These are phyloP conservation scores for Cantharis flavilabris DNA, from an alignment of 2,888 invertebrate genomes.

Conservation along the genomic window DNA sequence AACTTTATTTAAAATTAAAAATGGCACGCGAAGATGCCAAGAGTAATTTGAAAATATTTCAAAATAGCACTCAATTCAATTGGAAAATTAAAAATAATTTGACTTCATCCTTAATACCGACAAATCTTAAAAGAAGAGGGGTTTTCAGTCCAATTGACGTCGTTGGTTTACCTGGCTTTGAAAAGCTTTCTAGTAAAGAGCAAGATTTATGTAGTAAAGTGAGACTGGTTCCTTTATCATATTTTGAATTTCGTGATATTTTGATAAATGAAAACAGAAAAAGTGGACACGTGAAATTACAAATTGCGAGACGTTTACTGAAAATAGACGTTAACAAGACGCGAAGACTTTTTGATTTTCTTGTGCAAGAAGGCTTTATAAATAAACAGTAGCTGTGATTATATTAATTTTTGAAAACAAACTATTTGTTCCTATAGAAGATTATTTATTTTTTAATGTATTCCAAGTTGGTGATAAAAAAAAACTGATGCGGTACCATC, in stretches of 20 bases:
- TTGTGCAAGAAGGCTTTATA: slow-evolving; percentile 73
- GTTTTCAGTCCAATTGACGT: slow-evolving; percentile 67
- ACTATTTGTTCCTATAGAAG: not conserved
- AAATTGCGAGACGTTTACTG: slow-evolving; percentile 80
- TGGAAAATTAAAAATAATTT: slow-evolving; percentile 42
- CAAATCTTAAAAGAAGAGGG: slow-evolving; percentile 49
- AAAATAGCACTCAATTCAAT: slow-evolving; percentile 45
- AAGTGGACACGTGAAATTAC: slow-evolving; percentile 72
- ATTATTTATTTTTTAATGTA: not conserved
- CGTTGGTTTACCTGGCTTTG: slow-evolving; percentile 76
- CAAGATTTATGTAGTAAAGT: slow-evolving; percentile 75
- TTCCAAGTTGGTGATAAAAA: not conserved
- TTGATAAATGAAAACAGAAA: slow-evolving; percentile 78
- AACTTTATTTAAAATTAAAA: slow-evolving; percentile 68
- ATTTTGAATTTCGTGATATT: slow-evolving; percentile 75
- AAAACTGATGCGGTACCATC: not conserved
- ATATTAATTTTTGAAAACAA: not conserved
- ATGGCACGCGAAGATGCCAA: slow-evolving; percentile 62
- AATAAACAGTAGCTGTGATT: slow-evolving; percentile 55
- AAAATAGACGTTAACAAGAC: slow-evolving; percentile 96
- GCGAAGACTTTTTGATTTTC: slow-evolving; percentile 81
- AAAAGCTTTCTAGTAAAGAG: slow-evolving; percentile 71
- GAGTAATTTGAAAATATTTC: slow-evolving; percentile 57
- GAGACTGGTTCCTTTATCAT: slow-evolving; percentile 77
- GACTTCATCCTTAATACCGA: slow-evolving; percentile 10